Evolutionary conservation across 2,888 invertebrate species (phyloP).

Genomic region (Tetranychus piercei): DNA sequence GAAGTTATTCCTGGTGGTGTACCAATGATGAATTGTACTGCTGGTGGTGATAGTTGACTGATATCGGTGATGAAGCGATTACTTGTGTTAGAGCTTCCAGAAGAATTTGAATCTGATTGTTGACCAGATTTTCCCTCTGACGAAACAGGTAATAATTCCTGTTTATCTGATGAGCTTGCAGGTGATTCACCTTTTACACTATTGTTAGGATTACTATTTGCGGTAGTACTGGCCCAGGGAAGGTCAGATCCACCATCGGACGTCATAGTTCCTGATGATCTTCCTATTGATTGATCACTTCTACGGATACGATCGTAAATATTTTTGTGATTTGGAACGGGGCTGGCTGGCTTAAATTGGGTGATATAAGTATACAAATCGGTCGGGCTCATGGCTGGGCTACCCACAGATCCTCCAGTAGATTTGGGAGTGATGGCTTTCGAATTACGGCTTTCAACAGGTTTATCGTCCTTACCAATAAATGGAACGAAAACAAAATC

Average conservation of each 20-base stretch:
- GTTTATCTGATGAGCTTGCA: not conserved
- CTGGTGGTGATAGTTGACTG: constrained; percentile 25
- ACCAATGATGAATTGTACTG: constrained; percentile 27
- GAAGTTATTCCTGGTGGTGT: constrained; percentile 17
- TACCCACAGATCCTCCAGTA: not conserved
- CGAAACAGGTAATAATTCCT: not conserved
- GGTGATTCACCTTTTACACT: constrained; percentile 3
- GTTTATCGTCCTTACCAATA: not conserved
- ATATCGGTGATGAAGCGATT: constrained; percentile 21
- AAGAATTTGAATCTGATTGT: not conserved
- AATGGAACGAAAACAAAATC: constrained; percentile 14
- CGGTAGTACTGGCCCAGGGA: not conserved
- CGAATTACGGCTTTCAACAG: not conserved
- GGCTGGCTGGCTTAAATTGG: not conserved
- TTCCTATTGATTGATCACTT: constrained; percentile 24
- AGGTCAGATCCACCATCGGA: constrained; percentile 2
- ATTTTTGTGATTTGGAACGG: constrained; percentile 46
- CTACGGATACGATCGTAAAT: constrained; percentile 37
- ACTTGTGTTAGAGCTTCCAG: constrained; percentile 14
- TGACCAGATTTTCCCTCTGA: not conserved
- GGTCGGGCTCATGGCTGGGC: not conserved
- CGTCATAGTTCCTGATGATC: constrained; percentile 8
- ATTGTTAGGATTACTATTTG: not conserved
- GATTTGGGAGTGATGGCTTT: not conserved
- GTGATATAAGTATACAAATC: not conserved